These are phyloP conservation scores for Caenorhabditis brenneri DNA, from an alignment of 1,140 invertebrate genomes.

Conservation along the genomic window DNA sequence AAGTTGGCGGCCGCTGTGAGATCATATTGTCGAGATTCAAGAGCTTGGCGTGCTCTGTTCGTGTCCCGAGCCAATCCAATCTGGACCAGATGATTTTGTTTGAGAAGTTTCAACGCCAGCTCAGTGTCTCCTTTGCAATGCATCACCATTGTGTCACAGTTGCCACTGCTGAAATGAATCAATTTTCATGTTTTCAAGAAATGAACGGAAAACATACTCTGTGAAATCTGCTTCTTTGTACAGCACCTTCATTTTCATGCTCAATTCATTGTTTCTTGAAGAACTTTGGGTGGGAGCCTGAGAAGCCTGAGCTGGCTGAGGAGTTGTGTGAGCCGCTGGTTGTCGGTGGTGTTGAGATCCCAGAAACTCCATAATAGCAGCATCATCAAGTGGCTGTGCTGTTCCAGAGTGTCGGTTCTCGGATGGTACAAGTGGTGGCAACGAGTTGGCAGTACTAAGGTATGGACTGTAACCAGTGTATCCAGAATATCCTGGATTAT, in stretches of 20 bases:
- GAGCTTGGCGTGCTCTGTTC: not conserved
- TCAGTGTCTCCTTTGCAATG: conserved; percentile 49
- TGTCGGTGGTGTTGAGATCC: not conserved
- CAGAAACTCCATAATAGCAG: not conserved
- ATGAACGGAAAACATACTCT: conserved; percentile 42
- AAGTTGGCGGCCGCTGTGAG: conserved; percentile 51
- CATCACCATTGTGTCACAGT: conserved; percentile 54
- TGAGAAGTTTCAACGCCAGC: conserved; percentile 48
- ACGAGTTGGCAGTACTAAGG: not conserved
- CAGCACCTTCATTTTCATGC: conserved; percentile 44
- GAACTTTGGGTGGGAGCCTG: not conserved
- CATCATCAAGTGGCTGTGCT: not conserved
- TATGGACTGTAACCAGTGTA: not conserved
- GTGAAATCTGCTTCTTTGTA: conserved; percentile 46
- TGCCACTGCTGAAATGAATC: conserved; percentile 45
- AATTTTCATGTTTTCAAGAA: too few species aligned
- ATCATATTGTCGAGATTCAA: conserved; percentile 50
- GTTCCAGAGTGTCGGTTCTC: not conserved
- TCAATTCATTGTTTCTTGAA: not conserved
- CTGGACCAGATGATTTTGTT: conserved; percentile 49
- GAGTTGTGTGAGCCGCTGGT: not conserved
- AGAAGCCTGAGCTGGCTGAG: not conserved
- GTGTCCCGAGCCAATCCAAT: not conserved
- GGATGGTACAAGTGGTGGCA: not conserved
- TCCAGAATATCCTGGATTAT: not conserved